These are phyloP conservation scores for Gymnodraco acuticeps DNA, from an alignment of 2,797 vertebrate species.

Conservation along the genomic window DNA sequence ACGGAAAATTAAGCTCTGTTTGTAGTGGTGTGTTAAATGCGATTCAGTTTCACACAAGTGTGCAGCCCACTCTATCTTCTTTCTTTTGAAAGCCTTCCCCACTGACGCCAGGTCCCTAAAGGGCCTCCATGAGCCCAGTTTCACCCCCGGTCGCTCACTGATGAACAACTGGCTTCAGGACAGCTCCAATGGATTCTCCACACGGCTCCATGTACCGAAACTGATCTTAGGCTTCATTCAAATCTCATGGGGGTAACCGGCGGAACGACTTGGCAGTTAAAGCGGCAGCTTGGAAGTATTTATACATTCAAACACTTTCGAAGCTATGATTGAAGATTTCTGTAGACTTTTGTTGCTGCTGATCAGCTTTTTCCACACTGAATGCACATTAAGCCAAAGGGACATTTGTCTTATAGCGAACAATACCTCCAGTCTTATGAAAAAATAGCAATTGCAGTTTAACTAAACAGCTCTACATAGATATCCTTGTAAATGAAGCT, in stretches of 20 bases:
- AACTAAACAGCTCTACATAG: too few species aligned
- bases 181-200: conserved; percentile 58
- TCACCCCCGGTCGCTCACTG: conserved; percentile 44
- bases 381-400: conserved; percentile 4
- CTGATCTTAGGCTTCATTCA: conserved; percentile 51
- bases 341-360: conserved; percentile 14
- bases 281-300: conserved; percentile 41
- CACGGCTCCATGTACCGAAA: conserved; percentile 46
- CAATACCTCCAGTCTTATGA: neutral
- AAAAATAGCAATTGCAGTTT: neutral
- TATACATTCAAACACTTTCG: conserved; percentile 35
- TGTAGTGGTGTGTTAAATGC: conserved; percentile 67
- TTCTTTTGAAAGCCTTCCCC: conserved; percentile 61
- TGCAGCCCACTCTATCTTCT: conserved; percentile 35
- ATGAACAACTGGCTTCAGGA: conserved; percentile 59
- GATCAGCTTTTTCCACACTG: conserved; percentile 41
- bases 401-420: neutral
- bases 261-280: conserved; percentile 53
- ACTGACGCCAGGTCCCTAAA: conserved; percentile 33
- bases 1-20: conserved; percentile 67
- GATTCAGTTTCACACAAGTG: conserved; percentile 47
- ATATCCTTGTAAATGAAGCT: too few species aligned
- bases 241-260: conserved; percentile 57
- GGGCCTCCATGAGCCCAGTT: conserved; percentile 50
- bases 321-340: conserved; percentile 42